These are phyloP conservation scores for human (Homo sapiens) DNA, from an alignment of 2,113 vertebrate genomes.

Conservation along the genomic window DNA sequence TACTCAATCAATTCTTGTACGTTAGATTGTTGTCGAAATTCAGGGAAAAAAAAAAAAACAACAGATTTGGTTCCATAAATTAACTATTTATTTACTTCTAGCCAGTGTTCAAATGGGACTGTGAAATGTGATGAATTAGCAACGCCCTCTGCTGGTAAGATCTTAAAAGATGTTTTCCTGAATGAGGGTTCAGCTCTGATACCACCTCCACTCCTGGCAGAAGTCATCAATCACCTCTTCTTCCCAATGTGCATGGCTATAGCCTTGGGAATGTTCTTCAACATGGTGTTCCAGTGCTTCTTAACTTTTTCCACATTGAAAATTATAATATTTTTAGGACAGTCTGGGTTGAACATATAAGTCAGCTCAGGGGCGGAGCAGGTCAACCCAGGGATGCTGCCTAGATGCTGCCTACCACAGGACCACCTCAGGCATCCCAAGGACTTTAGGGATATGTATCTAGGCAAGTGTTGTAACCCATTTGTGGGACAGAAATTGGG, in stretches of 20 bases:
- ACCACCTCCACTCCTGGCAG: neutral
- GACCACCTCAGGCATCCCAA: neutral
- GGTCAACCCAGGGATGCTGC: neutral
- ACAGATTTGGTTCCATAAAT: neutral
- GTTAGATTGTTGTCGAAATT: neutral
- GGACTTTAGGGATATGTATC: neutral
- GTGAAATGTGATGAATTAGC: constrained; percentile 84
- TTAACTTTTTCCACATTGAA: neutral
- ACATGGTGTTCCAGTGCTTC: neutral
- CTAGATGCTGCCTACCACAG: neutral
- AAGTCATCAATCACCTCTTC: neutral
- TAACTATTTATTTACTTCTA: constrained; percentile 73
- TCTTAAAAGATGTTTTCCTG: neutral
- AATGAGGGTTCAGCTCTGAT: neutral
- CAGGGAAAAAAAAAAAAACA: neutral
- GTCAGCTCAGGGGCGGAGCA: neutral
- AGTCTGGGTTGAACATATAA: neutral
- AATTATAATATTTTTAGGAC: neutral
- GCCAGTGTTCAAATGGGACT: constrained; percentile 88
- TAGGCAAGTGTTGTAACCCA: neutral
- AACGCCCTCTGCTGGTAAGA: constrained; percentile 84
- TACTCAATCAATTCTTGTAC: neutral
- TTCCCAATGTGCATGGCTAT: neutral
- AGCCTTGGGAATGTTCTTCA: neutral
- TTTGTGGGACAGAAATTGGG: neutral